Base-by-base conservation (phyloP, 2,888 invertebrate species). In the Cryptus viduatorius region DNA sequence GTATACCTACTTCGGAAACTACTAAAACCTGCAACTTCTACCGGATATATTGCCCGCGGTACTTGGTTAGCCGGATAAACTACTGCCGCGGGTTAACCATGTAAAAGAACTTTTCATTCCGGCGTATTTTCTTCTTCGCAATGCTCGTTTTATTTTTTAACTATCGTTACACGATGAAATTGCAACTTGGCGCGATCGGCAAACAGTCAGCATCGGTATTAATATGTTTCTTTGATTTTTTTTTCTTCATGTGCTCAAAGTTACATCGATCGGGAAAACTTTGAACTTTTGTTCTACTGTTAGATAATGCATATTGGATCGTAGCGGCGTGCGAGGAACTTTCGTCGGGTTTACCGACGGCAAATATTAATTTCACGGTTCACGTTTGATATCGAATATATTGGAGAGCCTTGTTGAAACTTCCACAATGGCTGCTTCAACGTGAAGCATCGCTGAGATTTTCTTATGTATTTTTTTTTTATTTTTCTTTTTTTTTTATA, bases 311-410 rank as follows among this genome's bases (percentile, higher is more conserved):
- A 61, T 53, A 53, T 61, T 14, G 29, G 7, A 24, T 64, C 71
- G 29, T 64, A 59, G 8, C 12, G 64, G 29, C 5, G 19, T 19
- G 31, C 14, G 31, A 31, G 61, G 29, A 61, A 61, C 61, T 61
- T 61, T 31, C 8, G 29, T 29, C 14, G 31, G 31, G 56, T 69
- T 64, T 76, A 42, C 64, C 69, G 31, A 31, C 48, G 64, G 68
- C 44, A 82, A 82, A 82, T 69, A 76, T 83, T 65, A 81, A 79
- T 81, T 81, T 83, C 65, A 79, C 69, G 71, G 19, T 61, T 14
- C 31, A 16, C 16, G 64, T 64, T 75, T 59, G 61, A 73, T 79
- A 72, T 79, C 78, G 61, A 61, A 61, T 61, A 61, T 61, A 61
- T 61, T 72, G 78, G n/a, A 61, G 19, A 50, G n/a, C 16, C 42